Evolutionary conservation across 2,113 vertebrate genomes (phyloP).

Genomic region (Speoplatyrhinus poulsoni): DNA sequence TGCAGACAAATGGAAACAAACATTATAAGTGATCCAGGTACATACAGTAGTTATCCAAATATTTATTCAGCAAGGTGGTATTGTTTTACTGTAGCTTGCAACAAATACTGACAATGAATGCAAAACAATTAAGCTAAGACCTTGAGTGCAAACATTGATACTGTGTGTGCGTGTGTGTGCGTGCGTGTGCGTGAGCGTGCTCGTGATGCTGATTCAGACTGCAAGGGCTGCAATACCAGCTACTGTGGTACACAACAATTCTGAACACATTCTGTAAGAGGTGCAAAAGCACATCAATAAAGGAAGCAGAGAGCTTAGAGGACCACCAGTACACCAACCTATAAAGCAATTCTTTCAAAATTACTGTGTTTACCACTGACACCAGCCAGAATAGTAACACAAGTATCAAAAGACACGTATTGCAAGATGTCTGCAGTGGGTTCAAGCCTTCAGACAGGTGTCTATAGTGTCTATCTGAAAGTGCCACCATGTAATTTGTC

Average conservation of each 20-base stretch:
- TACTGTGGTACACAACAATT: too few relatives aligned
- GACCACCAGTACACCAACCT: slow-evolving; percentile 27
- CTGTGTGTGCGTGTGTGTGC: slow-evolving; percentile 9
- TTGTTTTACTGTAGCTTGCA: background rate
- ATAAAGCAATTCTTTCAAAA: slow-evolving; percentile 4
- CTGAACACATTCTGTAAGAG: background rate
- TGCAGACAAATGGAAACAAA: background rate
- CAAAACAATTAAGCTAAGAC: background rate
- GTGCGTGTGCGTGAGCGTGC: slow-evolving; percentile 1
- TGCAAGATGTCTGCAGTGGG: slow-evolving; percentile 16
- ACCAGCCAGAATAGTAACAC: slow-evolving; percentile 22
- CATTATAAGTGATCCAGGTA: background rate
- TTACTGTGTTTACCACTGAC: slow-evolving; percentile 34
- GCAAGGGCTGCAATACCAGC: background rate
- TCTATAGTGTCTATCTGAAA: slow-evolving; percentile 42
- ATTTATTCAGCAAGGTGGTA: background rate
- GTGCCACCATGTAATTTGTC: slow-evolving; percentile 55
- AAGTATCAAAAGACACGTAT: slow-evolving; percentile 25
- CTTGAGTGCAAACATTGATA: slow-evolving; percentile 4
- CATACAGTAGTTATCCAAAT: background rate
- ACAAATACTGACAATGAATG: background rate
- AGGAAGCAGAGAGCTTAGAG: slow-evolving; percentile 17
- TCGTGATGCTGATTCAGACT: background rate
- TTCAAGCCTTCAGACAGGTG: slow-evolving; percentile 26
- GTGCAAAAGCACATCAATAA: slow-evolving; percentile 14